A percentile compares a stretch with the other conserved stretches of the same genome.
Conservation (phyloP, 2,113 vertebrate species). For the Solea solea region DNA sequence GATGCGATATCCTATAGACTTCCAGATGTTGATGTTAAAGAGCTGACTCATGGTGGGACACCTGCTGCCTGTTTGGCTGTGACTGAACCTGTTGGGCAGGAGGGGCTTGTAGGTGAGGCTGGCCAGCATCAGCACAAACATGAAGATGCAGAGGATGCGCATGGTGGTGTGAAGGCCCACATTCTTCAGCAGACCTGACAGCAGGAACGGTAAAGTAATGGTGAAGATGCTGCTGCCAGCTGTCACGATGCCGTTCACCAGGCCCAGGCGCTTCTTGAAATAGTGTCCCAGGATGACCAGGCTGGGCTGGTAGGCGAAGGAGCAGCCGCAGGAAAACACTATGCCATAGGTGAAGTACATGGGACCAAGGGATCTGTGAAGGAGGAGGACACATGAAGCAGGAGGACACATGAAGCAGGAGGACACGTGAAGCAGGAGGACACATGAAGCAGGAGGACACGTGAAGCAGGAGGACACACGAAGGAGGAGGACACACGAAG, state of each 20-base stretch:
- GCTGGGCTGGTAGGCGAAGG: constrained; percentile 96
- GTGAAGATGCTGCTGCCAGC: constrained; percentile 96
- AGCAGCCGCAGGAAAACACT: constrained; percentile 95
- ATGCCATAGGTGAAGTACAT: constrained; percentile 96
- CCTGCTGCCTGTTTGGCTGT: constrained; percentile 63
- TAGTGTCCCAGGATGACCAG: constrained; percentile 96
- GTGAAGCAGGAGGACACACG: background rate
- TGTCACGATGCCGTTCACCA: constrained; percentile 97
- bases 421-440: background rate
- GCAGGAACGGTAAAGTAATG: constrained; percentile 86
- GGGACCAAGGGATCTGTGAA: constrained; percentile 86
- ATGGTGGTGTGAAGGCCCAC: constrained; percentile 84
- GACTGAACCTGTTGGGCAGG: constrained; percentile 59
- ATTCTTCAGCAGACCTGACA: constrained; percentile 75
- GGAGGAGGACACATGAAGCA: background rate
- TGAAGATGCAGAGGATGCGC: constrained; percentile 86
- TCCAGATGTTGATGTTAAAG: constrained; percentile 93
- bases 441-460: background rate
- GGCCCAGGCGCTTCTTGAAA: constrained; percentile 94
- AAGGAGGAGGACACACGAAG: background rate
- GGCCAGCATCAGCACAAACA: constrained; percentile 91
- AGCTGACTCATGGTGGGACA: constrained; percentile 77
- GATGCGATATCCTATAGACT: constrained; percentile 88
- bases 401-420: background rate
- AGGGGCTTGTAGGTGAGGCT: constrained; percentile 92